Evolutionary conservation across 2,113 vertebrate species (phyloP), one percentile per base, ranked within the genome.

Genomic region (Columbina picui): DNA sequence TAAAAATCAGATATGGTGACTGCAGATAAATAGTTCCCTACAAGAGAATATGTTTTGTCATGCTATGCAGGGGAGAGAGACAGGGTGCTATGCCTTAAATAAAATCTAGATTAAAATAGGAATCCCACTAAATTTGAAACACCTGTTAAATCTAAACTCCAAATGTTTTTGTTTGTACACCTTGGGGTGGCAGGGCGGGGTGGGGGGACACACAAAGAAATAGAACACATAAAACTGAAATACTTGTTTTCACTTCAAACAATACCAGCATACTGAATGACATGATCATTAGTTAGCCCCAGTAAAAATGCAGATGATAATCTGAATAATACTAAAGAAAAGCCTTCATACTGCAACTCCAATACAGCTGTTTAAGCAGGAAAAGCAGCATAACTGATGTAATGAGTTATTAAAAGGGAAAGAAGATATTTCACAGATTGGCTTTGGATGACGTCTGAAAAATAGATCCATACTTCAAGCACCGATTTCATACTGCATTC

Each of bases 1-100:
- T 68, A 93, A 91, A 96, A 96, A 95, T 92, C 92, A 90, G 75
- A 95, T 84, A 96, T 22, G 63, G 74, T n/a, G 14, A 70, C 64
- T 55, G 67, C 65, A 92, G 89, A 64, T 57, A 93, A 79, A 45
- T 60, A 84, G 85, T 84, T 93, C 49, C 91, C 64, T 20, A 16
- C 70, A 87, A 87, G 19, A 78, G 18, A 95, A 14, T 64, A 50
- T 15, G 13, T 71, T 89, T 38, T 89, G 23, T 27, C 30, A 18
- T 71, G 16, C 14, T 29, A 17, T 67, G 76, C 64, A 90, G 25
- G 45, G 22, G 59, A 45, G 43, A 16, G 36, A 64, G 29, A 88
- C 38, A 61, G 17, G 9, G 45, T 83, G 27, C 21, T 50, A 49
- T 57, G 29, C 18, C 52, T 93, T 59, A 56, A 97, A 70, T 25